Evolutionary conservation across 1,140 invertebrate genomes (phyloP).

Genomic region (Physella acuta): DNA sequence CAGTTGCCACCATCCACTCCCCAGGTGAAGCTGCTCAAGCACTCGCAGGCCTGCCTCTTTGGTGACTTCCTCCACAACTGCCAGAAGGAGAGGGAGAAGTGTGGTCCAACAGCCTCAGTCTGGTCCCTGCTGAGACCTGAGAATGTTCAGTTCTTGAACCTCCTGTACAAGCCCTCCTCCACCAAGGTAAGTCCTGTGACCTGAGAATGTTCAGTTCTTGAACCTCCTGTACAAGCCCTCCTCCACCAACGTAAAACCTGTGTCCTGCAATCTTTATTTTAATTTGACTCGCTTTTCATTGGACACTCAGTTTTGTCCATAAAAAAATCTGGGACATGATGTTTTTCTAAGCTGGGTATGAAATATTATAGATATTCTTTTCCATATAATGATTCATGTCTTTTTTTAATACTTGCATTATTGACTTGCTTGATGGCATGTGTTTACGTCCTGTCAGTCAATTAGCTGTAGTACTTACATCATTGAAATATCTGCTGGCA

Average conservation of each 20-base stretch:
- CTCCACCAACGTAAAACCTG: constrained; percentile 59
- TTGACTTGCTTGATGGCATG: too few relatives aligned
- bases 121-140: constrained; percentile 76
- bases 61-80: constrained; percentile 95
- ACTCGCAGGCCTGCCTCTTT: constrained; percentile 93
- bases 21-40: constrained; percentile 91
- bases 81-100: constrained; percentile 71
- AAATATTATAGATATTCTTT: too few relatives aligned
- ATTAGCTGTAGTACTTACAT: too few relatives aligned
- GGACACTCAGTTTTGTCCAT: too few relatives aligned
- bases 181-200: constrained; percentile 61
- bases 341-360: too few relatives aligned
- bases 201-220: constrained; percentile 69
- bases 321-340: too few relatives aligned
- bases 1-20: too few relatives aligned
- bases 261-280: constrained; percentile 37
- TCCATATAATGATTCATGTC: too few relatives aligned
- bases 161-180: constrained; percentile 26
- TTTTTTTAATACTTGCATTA: too few relatives aligned
- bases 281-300: too few relatives aligned
- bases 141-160: constrained; percentile 77
- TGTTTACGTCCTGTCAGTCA: too few relatives aligned
- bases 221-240: constrained; percentile 66
- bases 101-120: constrained; percentile 77
- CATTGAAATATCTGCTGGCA: too few relatives aligned